These are phyloP conservation scores for Battus philenor DNA, from an alignment of 1,140 invertebrate genomes.

Conservation along the genomic window DNA sequence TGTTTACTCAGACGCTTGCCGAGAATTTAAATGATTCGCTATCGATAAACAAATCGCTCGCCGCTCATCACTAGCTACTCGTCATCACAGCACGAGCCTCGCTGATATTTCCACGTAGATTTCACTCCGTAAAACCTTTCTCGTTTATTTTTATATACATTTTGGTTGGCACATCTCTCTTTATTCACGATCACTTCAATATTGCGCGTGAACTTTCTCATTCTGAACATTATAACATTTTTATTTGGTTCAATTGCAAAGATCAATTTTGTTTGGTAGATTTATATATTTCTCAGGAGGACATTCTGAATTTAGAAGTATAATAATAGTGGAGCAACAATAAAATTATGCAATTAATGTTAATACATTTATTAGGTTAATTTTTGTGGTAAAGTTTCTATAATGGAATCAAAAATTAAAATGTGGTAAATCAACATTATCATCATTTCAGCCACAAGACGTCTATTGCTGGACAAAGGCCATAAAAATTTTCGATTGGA, in stretches of 20 bases:
- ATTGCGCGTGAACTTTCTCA: conserved; percentile 36
- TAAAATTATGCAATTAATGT: too few relatives aligned
- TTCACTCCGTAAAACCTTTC: conserved; percentile 72
- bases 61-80: conserved; percentile 52
- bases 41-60: conserved; percentile 31
- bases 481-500: too few relatives aligned
- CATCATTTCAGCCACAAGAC: too few relatives aligned
- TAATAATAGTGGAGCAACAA: too few relatives aligned
- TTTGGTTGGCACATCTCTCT: conserved; percentile 63
- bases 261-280: not conserved
- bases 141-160: conserved; percentile 71
- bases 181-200: conserved; percentile 57
- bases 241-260: conserved; percentile 1
- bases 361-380: too few relatives aligned
- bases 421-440: too few relatives aligned
- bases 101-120: conserved; percentile 73
- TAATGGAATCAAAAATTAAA: too few relatives aligned
- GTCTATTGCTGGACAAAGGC: too few relatives aligned
- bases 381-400: too few relatives aligned
- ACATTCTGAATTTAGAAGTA: too few relatives aligned
- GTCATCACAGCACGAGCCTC: conserved; percentile 65
- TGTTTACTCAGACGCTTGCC: conserved; percentile 13
- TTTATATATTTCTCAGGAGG: too few relatives aligned
- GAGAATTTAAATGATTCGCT: conserved; percentile 20
- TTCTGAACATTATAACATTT: conserved; percentile 27